These are phyloP conservation scores for Sphyrna mokarran DNA, from an alignment of 2,113 vertebrate genomes.

Conservation along the genomic window DNA sequence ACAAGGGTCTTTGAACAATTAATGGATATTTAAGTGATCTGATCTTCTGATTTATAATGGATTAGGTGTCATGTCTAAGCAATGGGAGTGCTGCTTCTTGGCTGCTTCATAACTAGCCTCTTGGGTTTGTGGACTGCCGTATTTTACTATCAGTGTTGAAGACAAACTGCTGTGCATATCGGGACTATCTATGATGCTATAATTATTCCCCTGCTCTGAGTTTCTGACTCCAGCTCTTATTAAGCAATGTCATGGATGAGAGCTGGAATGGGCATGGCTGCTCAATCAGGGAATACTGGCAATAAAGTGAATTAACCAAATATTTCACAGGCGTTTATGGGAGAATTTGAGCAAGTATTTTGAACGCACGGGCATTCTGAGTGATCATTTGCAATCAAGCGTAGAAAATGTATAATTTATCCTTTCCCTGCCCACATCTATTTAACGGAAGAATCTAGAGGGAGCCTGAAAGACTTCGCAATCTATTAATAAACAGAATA, in stretches of 20 bases:
- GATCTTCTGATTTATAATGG: neutral
- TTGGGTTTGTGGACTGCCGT: neutral
- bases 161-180: neutral
- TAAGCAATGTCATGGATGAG: neutral
- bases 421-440: neutral
- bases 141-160: neutral
- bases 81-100: neutral
- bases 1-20: neutral
- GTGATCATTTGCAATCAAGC: neutral
- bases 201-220: neutral
- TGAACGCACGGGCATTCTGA: neutral
- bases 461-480: neutral
- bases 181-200: neutral
- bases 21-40: neutral
- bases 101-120: neutral
- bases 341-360: neutral
- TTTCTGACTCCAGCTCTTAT: neutral
- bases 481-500: neutral
- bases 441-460: neutral
- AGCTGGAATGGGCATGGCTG: neutral
- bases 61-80: neutral
- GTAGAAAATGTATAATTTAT: neutral
- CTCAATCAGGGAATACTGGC: neutral
- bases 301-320: neutral
- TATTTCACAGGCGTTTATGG: neutral